A percentile compares a stretch with the other conserved stretches of the same genome.
phyloP scores from a whole-genome alignment of 37 sponge, comb jelly and placozoan genomes.

The Mnemiopsis leidyi region DNA sequence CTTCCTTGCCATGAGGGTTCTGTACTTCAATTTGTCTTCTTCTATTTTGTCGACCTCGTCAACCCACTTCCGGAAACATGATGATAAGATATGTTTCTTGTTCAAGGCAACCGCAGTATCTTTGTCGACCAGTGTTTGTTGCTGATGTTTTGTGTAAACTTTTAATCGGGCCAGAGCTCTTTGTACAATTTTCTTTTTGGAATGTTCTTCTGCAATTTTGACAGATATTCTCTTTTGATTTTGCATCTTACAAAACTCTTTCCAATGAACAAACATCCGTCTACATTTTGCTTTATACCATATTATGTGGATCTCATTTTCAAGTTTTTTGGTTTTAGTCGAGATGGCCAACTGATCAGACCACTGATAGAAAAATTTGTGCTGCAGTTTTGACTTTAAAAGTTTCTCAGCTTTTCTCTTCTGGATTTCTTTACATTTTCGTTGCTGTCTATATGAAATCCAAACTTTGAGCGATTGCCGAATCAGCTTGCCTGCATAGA shows the following conservation, averaged over 20 bases:
- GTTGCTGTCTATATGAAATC: neutral
- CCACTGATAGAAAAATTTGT: conserved; percentile 20
- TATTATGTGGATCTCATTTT: neutral
- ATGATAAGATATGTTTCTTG: neutral
- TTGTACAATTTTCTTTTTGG: neutral
- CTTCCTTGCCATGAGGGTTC: conserved; percentile 47
- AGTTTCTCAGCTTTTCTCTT: neutral
- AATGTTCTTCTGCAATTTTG: neutral
- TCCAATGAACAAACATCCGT: neutral
- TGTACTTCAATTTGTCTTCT: conserved; percentile 25
- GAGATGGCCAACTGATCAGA: neutral
- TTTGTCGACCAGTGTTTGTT: neutral
- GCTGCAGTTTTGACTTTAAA: neutral
- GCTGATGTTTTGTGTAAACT: neutral
- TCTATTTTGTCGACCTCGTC: neutral
- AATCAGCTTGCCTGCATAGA: conserved; percentile 13
- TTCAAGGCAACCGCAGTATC: neutral
- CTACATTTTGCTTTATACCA: neutral
- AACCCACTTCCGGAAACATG: neutral
- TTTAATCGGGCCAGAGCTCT: neutral
- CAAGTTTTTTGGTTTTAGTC: conserved; percentile 14
- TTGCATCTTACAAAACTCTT: neutral
- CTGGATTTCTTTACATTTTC: conserved; percentile 35
- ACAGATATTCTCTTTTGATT: neutral
- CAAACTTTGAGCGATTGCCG: neutral